Evolutionary conservation across 2,888 invertebrate species (phyloP).

Genomic region (Periphyllus acericola): DNA sequence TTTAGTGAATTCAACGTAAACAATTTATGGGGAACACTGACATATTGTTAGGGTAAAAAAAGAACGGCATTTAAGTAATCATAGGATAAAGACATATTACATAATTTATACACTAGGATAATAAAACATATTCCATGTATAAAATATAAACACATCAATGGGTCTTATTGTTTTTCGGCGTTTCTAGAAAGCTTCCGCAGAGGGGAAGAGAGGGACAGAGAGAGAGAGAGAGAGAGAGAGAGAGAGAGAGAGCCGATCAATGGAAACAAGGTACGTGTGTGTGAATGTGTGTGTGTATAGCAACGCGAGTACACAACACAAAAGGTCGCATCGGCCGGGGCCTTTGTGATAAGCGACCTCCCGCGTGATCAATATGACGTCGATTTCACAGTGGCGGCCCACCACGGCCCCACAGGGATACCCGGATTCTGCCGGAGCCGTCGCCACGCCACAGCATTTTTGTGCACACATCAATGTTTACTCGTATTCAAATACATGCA

Average conservation of each 20-base stretch:
- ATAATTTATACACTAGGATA: conserved; percentile 9
- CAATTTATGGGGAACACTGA: not conserved
- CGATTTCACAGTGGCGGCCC: conserved; percentile 56
- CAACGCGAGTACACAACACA: conserved; percentile 56
- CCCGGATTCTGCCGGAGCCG: conserved; percentile 55
- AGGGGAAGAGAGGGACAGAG: not conserved
- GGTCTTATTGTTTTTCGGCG: conserved; percentile 37
- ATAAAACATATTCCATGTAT: not conserved
- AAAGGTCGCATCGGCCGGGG: conserved; percentile 60
- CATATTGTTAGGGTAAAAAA: not conserved
- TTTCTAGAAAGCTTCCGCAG: conserved; percentile 15
- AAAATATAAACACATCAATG: not conserved
- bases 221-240: not conserved
- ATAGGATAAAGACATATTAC: not conserved
- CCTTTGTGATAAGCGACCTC: conserved; percentile 62
- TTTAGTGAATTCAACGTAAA: not conserved
- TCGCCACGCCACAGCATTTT: conserved; percentile 25
- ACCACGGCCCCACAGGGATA: conserved; percentile 58
- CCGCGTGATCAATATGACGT: conserved; percentile 62
- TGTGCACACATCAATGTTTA: not conserved
- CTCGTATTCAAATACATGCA: not conserved
- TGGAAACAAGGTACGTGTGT: conserved; percentile 38
- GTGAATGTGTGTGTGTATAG: conserved; percentile 49
- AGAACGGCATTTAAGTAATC: not conserved
- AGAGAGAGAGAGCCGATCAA: conserved; percentile 46